Percentiles rank a stretch among this genome's conserved stretches.
Evolutionary conservation across 1,140 invertebrate genomes (phyloP).

Genomic region (Episyrphus balteatus): DNA sequence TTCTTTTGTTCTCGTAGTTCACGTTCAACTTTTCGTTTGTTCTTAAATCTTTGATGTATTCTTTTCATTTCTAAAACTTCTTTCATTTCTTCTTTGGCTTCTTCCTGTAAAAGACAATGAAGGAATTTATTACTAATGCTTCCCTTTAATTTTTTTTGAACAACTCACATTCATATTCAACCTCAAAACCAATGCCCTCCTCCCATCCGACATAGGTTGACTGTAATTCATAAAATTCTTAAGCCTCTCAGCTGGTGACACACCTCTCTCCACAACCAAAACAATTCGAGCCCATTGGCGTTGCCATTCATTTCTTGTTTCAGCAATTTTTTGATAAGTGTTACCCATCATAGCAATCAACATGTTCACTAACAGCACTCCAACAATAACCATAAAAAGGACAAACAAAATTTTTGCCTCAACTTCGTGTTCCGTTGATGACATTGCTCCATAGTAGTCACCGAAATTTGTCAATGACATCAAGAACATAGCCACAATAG

Average conservation of each 20-base stretch:
- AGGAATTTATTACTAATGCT: not conserved
- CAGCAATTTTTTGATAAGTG: constrained; percentile 95
- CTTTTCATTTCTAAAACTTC: constrained; percentile 84
- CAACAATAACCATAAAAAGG: constrained; percentile 92
- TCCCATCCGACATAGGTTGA: constrained; percentile 88
- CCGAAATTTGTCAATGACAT: constrained; percentile 96
- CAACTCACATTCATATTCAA: constrained; percentile 65
- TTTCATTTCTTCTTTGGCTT: constrained; percentile 88
- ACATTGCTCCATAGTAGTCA: constrained; percentile 83
- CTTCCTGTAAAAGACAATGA: constrained; percentile 50
- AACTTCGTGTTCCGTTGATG: constrained; percentile 74
- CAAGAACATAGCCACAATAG: constrained; percentile 93
- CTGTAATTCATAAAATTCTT: constrained; percentile 82
- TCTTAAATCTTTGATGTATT: constrained; percentile 62
- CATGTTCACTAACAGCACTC: constrained; percentile 93
- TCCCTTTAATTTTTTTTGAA: not conserved
- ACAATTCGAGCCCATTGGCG: constrained; percentile 97
- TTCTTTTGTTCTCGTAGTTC: constrained; percentile 21
- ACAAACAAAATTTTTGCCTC: constrained; percentile 87
- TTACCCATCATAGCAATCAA: constrained; percentile 99
- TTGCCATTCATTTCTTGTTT: constrained; percentile 96
- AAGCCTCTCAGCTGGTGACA: constrained; percentile 73
- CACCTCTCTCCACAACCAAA: constrained; percentile 89
- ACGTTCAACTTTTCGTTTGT: constrained; percentile 46
- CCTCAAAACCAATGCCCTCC: constrained; percentile 73